phyloP scores from a whole-genome alignment of 2,888 invertebrate species.

The Acleris laterana region DNA sequence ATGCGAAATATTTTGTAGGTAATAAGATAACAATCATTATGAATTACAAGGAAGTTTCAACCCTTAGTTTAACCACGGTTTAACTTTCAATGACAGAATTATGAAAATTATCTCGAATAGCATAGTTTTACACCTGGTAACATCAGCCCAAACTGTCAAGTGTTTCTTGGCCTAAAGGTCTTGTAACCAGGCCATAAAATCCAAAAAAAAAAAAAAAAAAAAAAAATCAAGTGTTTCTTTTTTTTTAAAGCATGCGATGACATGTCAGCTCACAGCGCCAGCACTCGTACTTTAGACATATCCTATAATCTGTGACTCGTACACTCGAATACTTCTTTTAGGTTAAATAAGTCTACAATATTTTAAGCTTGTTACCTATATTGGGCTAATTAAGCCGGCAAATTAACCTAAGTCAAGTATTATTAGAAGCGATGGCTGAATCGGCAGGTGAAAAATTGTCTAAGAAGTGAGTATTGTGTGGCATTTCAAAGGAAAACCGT shows the following conservation, averaged over 20 bases:
- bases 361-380: conserved; percentile 16
- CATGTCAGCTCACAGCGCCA: not conserved
- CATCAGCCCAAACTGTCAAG: not conserved
- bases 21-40: too few relatives aligned
- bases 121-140: not conserved
- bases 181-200: too few relatives aligned
- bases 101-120: not conserved
- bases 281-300: too few relatives aligned
- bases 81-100: too few relatives aligned
- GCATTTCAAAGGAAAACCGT: conserved; percentile 42
- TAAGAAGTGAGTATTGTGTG: conserved; percentile 86
- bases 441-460: conserved; percentile 84
- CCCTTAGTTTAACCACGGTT: too few relatives aligned
- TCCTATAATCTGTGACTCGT: too few relatives aligned
- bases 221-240: not conserved
- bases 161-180: too few relatives aligned
- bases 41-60: too few relatives aligned
- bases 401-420: conserved; percentile 9
- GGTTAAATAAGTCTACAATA: conserved; percentile 20
- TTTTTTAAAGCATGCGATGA: not conserved
- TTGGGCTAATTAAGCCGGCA: conserved; percentile 20
- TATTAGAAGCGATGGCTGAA: conserved; percentile 80
- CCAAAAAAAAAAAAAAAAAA: too few relatives aligned
- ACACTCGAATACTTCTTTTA: conserved; percentile 15
- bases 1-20: too few relatives aligned